Evolutionary conservation across 1,140 invertebrate genomes (phyloP).

Genomic region (Saccostrea glomerata): DNA sequence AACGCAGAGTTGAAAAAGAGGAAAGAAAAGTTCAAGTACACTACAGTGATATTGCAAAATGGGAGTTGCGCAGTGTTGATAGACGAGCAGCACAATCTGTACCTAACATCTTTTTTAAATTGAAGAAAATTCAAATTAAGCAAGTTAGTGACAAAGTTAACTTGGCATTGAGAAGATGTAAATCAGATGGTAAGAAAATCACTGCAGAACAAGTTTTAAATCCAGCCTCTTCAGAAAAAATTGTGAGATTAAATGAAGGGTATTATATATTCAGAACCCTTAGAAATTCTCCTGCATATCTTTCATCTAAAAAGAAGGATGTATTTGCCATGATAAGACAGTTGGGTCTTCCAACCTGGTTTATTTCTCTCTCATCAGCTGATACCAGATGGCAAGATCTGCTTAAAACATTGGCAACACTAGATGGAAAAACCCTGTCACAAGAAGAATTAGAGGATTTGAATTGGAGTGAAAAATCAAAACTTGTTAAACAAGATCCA

Average conservation of each 20-base stretch:
- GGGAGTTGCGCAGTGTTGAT: conserved; percentile 54
- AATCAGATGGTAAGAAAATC: conserved; percentile 48
- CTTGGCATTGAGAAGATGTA: conserved; percentile 51
- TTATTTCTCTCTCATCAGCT: conserved; percentile 56
- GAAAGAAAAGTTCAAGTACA: conserved; percentile 51
- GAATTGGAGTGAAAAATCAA: conserved; percentile 50
- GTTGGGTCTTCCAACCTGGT: conserved; percentile 58
- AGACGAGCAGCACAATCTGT: conserved; percentile 51
- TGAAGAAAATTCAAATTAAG: conserved; percentile 58
- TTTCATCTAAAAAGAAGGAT: conserved; percentile 57
- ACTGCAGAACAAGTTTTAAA: conserved; percentile 44
- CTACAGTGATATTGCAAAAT: conserved; percentile 57
- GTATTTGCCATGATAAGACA: conserved; percentile 66
- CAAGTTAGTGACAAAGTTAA: conserved; percentile 49
- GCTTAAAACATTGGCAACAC: conserved; percentile 44
- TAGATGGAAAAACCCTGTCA: conserved; percentile 36
- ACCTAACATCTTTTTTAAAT: conserved; percentile 55
- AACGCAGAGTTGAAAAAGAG: conserved; percentile 41
- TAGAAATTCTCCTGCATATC: conserved; percentile 58
- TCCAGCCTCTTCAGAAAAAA: conserved; percentile 43
- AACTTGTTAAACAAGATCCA: conserved; percentile 52
- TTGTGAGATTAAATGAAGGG: conserved; percentile 58
- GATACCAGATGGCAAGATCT: conserved; percentile 58
- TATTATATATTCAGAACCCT: conserved; percentile 56
- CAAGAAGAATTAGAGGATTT: conserved; percentile 50